Conservation (phyloP, 2,888 invertebrate species). For the Chloromyia formosa region DNA sequence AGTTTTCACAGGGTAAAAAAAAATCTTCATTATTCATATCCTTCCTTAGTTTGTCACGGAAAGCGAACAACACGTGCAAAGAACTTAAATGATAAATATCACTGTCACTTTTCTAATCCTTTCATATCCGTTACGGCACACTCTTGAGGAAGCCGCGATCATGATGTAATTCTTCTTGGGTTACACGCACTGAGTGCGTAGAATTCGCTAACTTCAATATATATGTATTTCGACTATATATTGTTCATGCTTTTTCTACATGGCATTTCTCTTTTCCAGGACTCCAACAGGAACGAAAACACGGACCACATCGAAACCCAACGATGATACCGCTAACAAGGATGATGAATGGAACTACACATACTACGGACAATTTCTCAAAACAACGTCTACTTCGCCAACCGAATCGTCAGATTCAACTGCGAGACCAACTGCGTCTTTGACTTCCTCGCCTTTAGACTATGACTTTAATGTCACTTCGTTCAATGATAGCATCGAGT, state of each 20-base stretch:
- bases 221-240: neutral
- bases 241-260: too few relatives aligned
- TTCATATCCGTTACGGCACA: neutral
- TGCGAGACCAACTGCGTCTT: neutral
- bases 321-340: conserved; percentile 15
- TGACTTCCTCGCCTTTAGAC: neutral
- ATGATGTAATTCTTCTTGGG: neutral
- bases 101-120: neutral
- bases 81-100: too few relatives aligned
- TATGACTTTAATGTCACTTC: conserved; percentile 41
- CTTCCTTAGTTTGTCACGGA: too few relatives aligned
- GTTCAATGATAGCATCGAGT: conserved; percentile 51
- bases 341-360: conserved; percentile 43
- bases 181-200: neutral
- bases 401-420: neutral
- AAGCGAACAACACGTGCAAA: too few relatives aligned
- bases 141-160: neutral
- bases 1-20: too few relatives aligned
- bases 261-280: neutral
- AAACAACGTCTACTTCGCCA: conserved; percentile 22
- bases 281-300: neutral
- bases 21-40: too few relatives aligned
- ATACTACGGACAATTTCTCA: conserved; percentile 42
- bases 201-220: neutral
- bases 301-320: conserved; percentile 17